phyloP scores from a whole-genome alignment of 2,113 vertebrate genomes.

The Ptilonorhynchus violaceus region DNA sequence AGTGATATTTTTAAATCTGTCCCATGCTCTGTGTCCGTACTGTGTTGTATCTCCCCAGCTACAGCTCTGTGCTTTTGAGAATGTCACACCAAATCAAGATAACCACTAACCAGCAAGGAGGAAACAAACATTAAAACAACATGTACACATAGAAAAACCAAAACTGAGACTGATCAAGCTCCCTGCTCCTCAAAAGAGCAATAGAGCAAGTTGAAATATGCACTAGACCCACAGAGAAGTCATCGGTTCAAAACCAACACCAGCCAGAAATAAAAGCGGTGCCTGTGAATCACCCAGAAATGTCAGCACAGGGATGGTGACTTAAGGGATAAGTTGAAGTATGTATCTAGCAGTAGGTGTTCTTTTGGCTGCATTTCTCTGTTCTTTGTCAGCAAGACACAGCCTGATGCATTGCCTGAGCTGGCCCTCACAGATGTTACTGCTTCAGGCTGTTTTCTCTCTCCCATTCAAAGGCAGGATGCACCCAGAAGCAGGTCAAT shows the following conservation, averaged over 20 bases:
- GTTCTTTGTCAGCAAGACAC: background rate
- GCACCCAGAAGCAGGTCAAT: constrained; percentile 8
- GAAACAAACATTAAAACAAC: background rate
- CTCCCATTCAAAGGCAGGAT: background rate
- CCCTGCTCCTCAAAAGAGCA: background rate
- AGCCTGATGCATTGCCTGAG: constrained; percentile 50
- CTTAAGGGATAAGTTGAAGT: background rate
- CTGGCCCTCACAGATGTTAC: constrained; percentile 19
- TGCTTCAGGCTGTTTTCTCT: constrained; percentile 13
- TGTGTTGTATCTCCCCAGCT: background rate
- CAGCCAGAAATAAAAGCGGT: background rate
- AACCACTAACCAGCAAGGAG: background rate
- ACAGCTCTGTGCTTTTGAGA: background rate
- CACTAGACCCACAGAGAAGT: background rate
- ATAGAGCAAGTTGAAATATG: background rate
- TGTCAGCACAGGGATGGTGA: background rate
- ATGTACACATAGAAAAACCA: background rate
- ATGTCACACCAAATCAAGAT: background rate
- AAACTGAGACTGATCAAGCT: background rate
- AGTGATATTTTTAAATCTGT: background rate
- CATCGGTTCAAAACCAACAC: background rate
- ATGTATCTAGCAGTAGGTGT: background rate
- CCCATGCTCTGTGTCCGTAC: background rate
- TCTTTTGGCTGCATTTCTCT: background rate
- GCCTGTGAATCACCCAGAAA: background rate